Percentiles rank a stretch among this genome's conserved stretches.
These are phyloP conservation scores for Dipodomys ordii DNA, from an alignment of 2,113 vertebrate species.

Conservation along the genomic window DNA sequence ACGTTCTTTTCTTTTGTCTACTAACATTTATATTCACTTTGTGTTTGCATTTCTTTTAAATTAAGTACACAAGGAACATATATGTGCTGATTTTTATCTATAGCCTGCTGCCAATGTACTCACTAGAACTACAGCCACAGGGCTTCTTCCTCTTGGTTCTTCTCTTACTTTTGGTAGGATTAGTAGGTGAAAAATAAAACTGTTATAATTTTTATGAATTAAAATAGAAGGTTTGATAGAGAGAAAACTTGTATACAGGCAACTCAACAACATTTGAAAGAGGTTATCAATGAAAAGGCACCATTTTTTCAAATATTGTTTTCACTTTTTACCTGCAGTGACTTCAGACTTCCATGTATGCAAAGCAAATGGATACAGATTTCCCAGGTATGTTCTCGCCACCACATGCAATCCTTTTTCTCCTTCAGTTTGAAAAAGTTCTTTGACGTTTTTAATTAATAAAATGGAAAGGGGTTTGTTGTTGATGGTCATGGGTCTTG, in stretches of 20 bases:
- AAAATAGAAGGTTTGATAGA: constrained; percentile 1
- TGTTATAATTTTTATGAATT: neutral
- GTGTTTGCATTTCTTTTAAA: neutral
- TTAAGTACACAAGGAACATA: neutral
- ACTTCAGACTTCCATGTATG: neutral
- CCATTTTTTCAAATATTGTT: neutral
- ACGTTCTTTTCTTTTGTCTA: neutral
- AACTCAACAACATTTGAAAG: neutral
- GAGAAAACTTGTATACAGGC: neutral
- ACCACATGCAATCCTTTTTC: neutral
- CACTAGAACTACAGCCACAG: neutral
- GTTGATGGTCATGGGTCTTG: too few species aligned
- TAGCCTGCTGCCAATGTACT: neutral
- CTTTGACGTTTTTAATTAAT: neutral
- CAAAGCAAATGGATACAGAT: neutral
- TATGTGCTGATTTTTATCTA: neutral
- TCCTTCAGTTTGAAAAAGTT: neutral
- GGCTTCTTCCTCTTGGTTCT: too few species aligned
- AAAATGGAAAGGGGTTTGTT: neutral
- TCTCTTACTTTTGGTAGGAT: too few species aligned
- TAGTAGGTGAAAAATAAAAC: neutral
- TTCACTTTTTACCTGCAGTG: constrained; percentile 23
- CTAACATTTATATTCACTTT: neutral
- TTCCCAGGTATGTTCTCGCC: neutral
- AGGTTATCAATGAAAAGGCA: neutral